These are phyloP conservation scores for Tangara arthus DNA, from an alignment of 2,797 vertebrate genomes.

Conservation along the genomic window DNA sequence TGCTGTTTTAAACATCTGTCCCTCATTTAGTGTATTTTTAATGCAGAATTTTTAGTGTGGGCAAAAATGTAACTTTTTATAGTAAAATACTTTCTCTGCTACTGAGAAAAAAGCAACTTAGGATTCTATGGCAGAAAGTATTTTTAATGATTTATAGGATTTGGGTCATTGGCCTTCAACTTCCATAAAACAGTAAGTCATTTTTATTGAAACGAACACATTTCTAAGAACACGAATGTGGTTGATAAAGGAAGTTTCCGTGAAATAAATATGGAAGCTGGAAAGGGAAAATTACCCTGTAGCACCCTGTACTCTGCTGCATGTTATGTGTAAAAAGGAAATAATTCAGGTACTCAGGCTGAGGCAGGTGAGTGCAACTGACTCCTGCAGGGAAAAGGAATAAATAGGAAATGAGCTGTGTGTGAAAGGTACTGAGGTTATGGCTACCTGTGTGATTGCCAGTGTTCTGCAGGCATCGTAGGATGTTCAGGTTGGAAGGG, in stretches of 20 bases:
- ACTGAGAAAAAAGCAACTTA: conserved; percentile 35
- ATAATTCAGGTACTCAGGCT: not conserved
- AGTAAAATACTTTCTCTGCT: conserved; percentile 46
- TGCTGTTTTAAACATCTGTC: conserved; percentile 73
- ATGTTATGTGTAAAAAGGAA: not conserved
- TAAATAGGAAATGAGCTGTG: not conserved
- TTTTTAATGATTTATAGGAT: conserved; percentile 47
- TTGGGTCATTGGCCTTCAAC: conserved; percentile 19
- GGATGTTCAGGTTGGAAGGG: not conserved
- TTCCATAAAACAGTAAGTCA: conserved; percentile 12
- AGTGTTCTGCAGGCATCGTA: not conserved
- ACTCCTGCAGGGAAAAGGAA: not conserved
- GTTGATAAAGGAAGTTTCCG: not conserved
- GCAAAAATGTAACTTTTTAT: conserved; percentile 64
- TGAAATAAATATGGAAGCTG: conserved; percentile 3
- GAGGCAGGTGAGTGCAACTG: not conserved
- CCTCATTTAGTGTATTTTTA: conserved; percentile 74
- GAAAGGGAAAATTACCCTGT: not conserved
- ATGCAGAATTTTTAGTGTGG: conserved; percentile 54
- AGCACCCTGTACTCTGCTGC: not conserved
- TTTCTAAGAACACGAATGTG: not conserved
- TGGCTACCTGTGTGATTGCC: not conserved
- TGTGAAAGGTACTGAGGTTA: not conserved
- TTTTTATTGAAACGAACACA: not conserved
- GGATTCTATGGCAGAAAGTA: conserved; percentile 31